Percentiles rank a stretch among this genome's conserved stretches.
Conservation (phyloP, 2,113 vertebrate species). For the Toxotes jaculatrix region DNA sequence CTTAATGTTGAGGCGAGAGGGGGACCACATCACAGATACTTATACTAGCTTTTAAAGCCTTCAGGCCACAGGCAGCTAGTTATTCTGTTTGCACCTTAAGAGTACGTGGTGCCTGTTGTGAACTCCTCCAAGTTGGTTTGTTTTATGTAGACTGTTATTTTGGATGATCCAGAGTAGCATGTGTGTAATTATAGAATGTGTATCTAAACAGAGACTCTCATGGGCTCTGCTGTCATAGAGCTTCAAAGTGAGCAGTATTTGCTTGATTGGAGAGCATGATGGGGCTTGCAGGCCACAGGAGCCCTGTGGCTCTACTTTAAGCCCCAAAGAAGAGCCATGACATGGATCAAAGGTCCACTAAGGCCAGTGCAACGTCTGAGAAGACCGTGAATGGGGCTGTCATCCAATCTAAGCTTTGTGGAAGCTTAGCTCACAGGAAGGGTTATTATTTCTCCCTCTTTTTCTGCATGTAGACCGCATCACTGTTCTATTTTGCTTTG, state of each 20-base stretch:
- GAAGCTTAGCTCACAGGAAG: conserved; percentile 38
- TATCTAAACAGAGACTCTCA: conserved; percentile 66
- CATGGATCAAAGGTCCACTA: conserved; percentile 68
- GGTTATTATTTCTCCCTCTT: conserved; percentile 34
- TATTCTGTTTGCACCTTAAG: conserved; percentile 60
- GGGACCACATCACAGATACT: conserved; percentile 40
- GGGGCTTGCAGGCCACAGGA: conserved; percentile 50
- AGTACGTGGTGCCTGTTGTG: conserved; percentile 49
- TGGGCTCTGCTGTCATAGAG: conserved; percentile 44
- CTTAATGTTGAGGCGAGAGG: conserved; percentile 30
- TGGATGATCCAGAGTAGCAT: conserved; percentile 50
- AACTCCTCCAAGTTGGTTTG: conserved; percentile 53
- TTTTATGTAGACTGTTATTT: conserved; percentile 75
- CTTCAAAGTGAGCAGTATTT: conserved; percentile 73
- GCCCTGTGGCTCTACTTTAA: conserved; percentile 56
- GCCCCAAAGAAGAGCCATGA: conserved; percentile 60
- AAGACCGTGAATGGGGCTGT: conserved; percentile 32
- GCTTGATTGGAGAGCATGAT: conserved; percentile 73
- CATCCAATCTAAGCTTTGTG: conserved; percentile 60
- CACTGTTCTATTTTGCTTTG: neutral
- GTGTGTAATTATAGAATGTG: conserved; percentile 75
- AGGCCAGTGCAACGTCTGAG: conserved; percentile 57
- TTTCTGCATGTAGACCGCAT: conserved; percentile 17
- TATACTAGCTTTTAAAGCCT: conserved; percentile 6
- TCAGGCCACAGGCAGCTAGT: conserved; percentile 51